Conservation (phyloP, 2,888 invertebrate genomes). For the Drosophila mayaguana region DNA sequence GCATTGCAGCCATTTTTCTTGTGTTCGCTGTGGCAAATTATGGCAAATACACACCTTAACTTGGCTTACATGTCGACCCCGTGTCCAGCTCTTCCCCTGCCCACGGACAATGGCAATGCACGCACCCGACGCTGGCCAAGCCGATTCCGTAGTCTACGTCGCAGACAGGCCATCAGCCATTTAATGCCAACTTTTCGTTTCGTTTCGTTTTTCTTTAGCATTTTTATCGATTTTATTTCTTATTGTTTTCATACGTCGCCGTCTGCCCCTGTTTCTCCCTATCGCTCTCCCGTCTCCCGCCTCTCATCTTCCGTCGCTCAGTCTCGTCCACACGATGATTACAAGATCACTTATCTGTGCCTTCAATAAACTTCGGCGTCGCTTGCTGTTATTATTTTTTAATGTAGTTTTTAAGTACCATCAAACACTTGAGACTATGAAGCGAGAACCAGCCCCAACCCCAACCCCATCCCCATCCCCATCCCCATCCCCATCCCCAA, state of each 20-base stretch:
- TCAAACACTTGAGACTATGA: slow-evolving; percentile 80
- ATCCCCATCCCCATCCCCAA: slow-evolving; percentile 27
- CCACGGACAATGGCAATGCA: slow-evolving; percentile 42
- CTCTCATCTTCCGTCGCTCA: no score
- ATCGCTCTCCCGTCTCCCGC: not conserved
- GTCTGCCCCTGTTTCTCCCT: not conserved
- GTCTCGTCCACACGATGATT: slow-evolving; percentile 58
- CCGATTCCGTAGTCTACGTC: slow-evolving; percentile 16
- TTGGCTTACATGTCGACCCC: slow-evolving; percentile 24
- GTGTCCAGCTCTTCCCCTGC: slow-evolving; percentile 1
- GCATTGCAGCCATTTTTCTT: slow-evolving; percentile 41
- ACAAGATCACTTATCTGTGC: slow-evolving; percentile 77
- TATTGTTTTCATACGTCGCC: slow-evolving; percentile 61
- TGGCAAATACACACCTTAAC: slow-evolving; percentile 82
- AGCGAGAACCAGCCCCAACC: slow-evolving; percentile 56
- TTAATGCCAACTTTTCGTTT: slow-evolving; percentile 60
- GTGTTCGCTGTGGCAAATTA: slow-evolving; percentile 82
- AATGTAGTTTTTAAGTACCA: slow-evolving; percentile 79
- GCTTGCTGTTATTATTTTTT: slow-evolving; percentile 74
- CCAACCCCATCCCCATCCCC: slow-evolving; percentile 27
- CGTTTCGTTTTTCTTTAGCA: slow-evolving; percentile 52
- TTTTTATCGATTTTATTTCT: slow-evolving; percentile 69
- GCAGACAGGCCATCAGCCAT: slow-evolving; percentile 47
- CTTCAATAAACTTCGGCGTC: slow-evolving; percentile 73
- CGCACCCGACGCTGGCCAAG: slow-evolving; percentile 39